Conservation (phyloP, 2,113 vertebrate genomes). For the Grammomys surdaster region DNA sequence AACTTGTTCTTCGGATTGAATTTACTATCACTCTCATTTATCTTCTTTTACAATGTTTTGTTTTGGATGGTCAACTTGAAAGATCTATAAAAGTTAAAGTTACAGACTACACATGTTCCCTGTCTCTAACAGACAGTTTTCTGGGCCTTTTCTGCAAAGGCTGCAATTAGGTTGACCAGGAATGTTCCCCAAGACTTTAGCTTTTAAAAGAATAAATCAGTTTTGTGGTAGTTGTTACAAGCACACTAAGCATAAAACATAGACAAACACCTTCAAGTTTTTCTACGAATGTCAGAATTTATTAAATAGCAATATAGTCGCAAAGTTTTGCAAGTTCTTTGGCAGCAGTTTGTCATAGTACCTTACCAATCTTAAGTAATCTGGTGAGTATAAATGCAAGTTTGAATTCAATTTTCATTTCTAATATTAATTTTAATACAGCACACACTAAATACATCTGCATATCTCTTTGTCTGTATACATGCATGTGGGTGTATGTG, state of each 20-base stretch:
- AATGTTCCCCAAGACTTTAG: background rate
- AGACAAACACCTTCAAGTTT: background rate
- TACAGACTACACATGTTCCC: background rate
- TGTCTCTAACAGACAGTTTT: background rate
- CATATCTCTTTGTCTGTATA: background rate
- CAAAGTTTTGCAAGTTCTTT: background rate
- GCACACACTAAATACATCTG: background rate
- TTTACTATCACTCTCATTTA: conserved; percentile 1
- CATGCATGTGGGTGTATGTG: background rate
- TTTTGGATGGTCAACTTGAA: conserved; percentile 13
- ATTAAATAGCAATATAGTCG: background rate
- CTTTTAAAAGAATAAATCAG: background rate
- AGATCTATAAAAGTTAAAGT: background rate
- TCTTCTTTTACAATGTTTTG: conserved; percentile 35
- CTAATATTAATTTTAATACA: background rate
- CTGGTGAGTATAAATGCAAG: background rate
- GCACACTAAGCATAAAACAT: background rate
- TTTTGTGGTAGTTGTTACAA: background rate
- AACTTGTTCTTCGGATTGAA: conserved; percentile 11
- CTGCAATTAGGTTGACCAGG: background rate
- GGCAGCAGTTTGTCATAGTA: background rate
- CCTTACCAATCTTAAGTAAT: background rate
- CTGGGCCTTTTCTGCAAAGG: background rate
- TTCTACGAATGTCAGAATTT: background rate
- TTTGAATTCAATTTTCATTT: background rate